phyloP scores from a whole-genome alignment of 2,888 invertebrate species.

The Conops quadrifasciatus region DNA sequence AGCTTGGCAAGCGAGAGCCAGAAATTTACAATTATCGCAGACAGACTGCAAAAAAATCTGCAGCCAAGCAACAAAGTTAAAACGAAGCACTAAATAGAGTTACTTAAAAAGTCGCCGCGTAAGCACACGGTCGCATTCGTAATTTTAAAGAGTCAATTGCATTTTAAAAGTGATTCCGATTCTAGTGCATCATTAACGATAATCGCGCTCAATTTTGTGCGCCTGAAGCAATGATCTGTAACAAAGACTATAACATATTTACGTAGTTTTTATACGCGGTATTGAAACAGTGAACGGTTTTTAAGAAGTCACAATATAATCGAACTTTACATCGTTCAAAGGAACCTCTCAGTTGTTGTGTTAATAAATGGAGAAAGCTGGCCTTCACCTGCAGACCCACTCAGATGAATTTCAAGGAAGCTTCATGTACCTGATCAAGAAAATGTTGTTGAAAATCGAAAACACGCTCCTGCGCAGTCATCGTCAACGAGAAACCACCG shows the following conservation, averaged over 20 bases:
- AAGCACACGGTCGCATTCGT: not conserved
- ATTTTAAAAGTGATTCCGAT: not conserved
- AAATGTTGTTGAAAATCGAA: slow-evolving; percentile 77
- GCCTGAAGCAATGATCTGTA: not conserved
- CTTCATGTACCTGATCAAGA: slow-evolving; percentile 65
- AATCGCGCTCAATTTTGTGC: not conserved
- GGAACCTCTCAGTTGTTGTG: not conserved
- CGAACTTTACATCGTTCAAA: not conserved
- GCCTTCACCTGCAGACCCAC: slow-evolving; percentile 54
- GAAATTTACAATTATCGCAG: too few species aligned
- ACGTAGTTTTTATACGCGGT: not conserved
- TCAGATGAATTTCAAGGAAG: slow-evolving; percentile 62
- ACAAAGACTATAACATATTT: not conserved
- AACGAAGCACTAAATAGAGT: not conserved
- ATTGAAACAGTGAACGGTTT: too few species aligned
- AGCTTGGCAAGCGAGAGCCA: not conserved
- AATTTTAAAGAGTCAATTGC: not conserved
- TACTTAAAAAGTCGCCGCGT: not conserved
- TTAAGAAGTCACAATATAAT: not conserved
- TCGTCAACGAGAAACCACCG: slow-evolving; percentile 83
- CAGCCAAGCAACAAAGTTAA: not conserved
- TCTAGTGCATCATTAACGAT: not conserved
- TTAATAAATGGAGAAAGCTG: slow-evolving; percentile 64
- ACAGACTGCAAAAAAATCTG: slow-evolving; percentile 1
- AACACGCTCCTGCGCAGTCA: slow-evolving; percentile 82